Conservation (phyloP, 2,888 invertebrate species). For the Craniophora ligustri region DNA sequence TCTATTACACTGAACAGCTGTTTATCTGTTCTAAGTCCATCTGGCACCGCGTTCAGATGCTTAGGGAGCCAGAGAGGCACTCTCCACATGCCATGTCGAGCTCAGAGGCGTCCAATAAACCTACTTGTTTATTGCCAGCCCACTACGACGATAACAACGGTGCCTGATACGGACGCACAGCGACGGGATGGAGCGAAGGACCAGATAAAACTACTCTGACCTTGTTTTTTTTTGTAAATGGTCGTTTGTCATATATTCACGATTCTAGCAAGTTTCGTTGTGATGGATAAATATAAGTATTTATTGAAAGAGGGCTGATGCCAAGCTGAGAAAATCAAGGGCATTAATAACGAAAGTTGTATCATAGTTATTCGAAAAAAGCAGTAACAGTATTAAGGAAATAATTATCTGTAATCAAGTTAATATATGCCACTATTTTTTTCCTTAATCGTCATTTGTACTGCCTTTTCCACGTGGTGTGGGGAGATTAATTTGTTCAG, state of each 20-base stretch:
- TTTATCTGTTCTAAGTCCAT: conserved; percentile 21
- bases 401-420: too few relatives aligned
- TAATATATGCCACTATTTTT: too few relatives aligned
- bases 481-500: too few relatives aligned
- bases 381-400: too few relatives aligned
- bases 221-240: conserved; percentile 19
- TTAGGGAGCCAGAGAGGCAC: conserved; percentile 13
- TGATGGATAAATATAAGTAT: too few relatives aligned
- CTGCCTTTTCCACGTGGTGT: too few relatives aligned
- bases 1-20: conserved; percentile 14
- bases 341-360: too few relatives aligned
- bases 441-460: too few relatives aligned
- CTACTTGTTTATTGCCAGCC: conserved; percentile 63
- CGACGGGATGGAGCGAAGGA: conserved; percentile 16
- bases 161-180: conserved; percentile 19
- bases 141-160: conserved; percentile 33
- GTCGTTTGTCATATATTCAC: conserved; percentile 24
- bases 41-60: conserved; percentile 26
- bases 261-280: too few relatives aligned
- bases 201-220: conserved; percentile 22
- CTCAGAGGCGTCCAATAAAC: conserved; percentile 62
- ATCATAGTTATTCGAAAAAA: too few relatives aligned
- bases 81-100: conserved; percentile 50
- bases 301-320: too few relatives aligned
- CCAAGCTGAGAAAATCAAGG: too few relatives aligned